Conservation (phyloP, 2,888 invertebrate genomes). For the Hypselothyrea guttata region DNA sequence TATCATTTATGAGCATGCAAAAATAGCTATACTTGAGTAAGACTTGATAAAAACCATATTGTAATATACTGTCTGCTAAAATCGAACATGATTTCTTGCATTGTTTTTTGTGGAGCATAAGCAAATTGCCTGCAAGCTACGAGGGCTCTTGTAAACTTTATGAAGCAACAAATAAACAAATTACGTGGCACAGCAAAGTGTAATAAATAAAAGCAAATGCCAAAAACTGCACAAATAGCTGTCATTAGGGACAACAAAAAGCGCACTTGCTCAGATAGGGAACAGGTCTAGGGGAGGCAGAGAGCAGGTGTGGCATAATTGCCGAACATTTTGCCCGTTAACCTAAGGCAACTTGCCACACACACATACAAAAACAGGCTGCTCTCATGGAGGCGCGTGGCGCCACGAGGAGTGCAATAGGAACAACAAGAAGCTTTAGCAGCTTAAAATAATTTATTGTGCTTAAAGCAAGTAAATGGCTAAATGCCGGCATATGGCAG, state of each 20-base stretch:
- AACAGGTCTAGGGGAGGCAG: slow-evolving; percentile 27
- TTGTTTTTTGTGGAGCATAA: background rate
- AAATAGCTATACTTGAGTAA: no score
- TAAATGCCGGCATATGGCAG: slow-evolving; percentile 74
- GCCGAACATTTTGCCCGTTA: slow-evolving; percentile 61
- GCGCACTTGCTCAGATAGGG: slow-evolving; percentile 3
- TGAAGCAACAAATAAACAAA: slow-evolving; percentile 61
- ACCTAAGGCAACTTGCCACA: slow-evolving; percentile 33
- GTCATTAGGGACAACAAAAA: slow-evolving; percentile 56
- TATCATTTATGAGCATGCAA: no score
- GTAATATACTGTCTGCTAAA: no score
- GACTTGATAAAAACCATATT: no score
- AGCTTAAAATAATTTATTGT: slow-evolving; percentile 77
- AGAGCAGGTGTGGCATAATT: slow-evolving; percentile 68
- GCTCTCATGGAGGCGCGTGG: slow-evolving; percentile 17
- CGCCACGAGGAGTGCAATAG: slow-evolving; percentile 11
- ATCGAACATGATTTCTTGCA: background rate
- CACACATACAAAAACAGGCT: slow-evolving; percentile 36
- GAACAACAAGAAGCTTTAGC: slow-evolving; percentile 57
- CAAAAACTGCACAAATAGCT: slow-evolving; percentile 73
- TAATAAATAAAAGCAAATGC: slow-evolving; percentile 68
- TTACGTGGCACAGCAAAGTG: slow-evolving; percentile 45
- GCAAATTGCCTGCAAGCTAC: background rate
- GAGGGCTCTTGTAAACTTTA: slow-evolving; percentile 20
- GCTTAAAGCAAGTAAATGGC: slow-evolving; percentile 75